Conservation (phyloP, 2,888 invertebrate species). For the Thera britannica region DNA sequence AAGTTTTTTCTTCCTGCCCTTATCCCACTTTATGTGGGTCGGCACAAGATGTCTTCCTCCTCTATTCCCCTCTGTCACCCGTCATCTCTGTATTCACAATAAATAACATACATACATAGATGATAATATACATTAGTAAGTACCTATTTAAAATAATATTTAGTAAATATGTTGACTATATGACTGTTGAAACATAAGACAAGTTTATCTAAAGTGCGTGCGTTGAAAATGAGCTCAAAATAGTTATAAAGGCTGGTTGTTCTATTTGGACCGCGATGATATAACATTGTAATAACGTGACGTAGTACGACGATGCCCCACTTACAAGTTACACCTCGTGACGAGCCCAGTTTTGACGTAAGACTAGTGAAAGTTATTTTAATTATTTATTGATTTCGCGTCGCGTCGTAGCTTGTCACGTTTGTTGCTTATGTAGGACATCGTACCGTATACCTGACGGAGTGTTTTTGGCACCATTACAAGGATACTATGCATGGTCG, state of each 20-base stretch:
- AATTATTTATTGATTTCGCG: constrained; percentile 30
- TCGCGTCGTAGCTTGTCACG: constrained; percentile 18
- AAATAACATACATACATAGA: not conserved
- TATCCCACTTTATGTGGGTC: too few relatives aligned
- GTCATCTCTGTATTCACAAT: too few relatives aligned
- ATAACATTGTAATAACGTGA: constrained; percentile 12
- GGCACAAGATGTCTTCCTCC: too few relatives aligned
- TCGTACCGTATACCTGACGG: not conserved
- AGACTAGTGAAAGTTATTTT: constrained; percentile 34
- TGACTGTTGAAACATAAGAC: not conserved
- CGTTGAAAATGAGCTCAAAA: constrained; percentile 7
- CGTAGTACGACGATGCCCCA: constrained; percentile 12
- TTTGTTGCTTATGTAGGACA: constrained; percentile 10
- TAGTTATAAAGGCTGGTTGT: constrained; percentile 8
- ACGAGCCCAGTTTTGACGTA: constrained; percentile 28
- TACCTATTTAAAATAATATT: not conserved
- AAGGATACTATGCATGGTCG: too few relatives aligned
- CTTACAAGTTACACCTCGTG: constrained; percentile 13
- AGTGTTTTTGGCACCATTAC: too few relatives aligned
- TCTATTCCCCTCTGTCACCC: too few relatives aligned
- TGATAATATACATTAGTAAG: not conserved
- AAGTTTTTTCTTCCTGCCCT: too few relatives aligned
- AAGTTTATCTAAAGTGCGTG: not conserved
- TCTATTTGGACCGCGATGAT: constrained; percentile 12
- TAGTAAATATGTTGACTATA: not conserved